Evolutionary conservation across 2,888 invertebrate genomes (phyloP), one percentile per base, ranked within the genome.

Genomic region (Vanessa cardui): DNA sequence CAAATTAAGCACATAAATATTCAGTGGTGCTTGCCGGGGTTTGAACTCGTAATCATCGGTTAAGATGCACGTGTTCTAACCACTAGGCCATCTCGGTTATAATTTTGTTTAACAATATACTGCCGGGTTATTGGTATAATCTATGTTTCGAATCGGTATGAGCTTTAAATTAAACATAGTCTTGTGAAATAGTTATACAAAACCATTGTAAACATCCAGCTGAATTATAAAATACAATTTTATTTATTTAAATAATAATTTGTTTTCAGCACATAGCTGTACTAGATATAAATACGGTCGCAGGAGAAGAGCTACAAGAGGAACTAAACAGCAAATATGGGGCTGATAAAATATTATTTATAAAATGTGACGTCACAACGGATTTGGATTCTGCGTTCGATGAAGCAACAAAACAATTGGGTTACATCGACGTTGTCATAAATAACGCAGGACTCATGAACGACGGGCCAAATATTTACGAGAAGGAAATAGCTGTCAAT

Each of bases 391-490:
- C 64, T 21, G 73, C 76, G 0, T 76, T 73, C 54, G 73, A 76
- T 21, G 74, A 68, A 46, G 79, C 85, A 0, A 21, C 80, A 0
- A 78, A 83, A 8, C 77, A 83, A 47, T 77, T 78, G 56, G 85
- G 80, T 2, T 84, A 85, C 50, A 85, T 90, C 2, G 90, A 90
- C 68, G 80, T 86, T 2, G 86, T 90, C 0, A 75, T 90, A 9
- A 90, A 90, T 70, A 84, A 85, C 65, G 90, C 90, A 59, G 90
- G 87, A 3, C 82, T 89, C 8, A 82, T 90, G 83, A 89, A 89
- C 45, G 90, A 91, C 62, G 79, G 79, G 39, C 83, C 80, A 6
- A 77, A 81, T 47, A 73, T 76, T 1, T 89, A 83, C 72, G 73
- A 85, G 62, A 89, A 87, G 66, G 77, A 84, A 68, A 87, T 90